Evolutionary conservation across 2,888 invertebrate species (phyloP).

Genomic region (Melieria picta): DNA sequence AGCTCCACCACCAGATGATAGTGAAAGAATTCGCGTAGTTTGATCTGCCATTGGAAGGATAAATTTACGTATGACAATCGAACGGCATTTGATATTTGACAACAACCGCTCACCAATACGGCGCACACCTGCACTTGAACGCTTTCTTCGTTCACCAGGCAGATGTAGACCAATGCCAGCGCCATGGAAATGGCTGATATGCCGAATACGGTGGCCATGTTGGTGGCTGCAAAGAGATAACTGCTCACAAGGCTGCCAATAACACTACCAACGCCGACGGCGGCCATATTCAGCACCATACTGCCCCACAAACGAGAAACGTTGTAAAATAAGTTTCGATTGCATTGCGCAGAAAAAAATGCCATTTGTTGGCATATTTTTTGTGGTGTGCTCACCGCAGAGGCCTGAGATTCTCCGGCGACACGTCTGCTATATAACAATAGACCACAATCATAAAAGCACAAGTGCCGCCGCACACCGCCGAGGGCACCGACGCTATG

Average conservation of each 20-base stretch:
- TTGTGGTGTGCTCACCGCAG: constrained; percentile 45
- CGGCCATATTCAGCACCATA: constrained; percentile 72
- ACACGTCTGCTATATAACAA: constrained; percentile 75
- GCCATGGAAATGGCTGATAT: constrained; percentile 49
- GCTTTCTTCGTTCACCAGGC: constrained; percentile 57
- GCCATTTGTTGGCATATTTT: too few relatives aligned
- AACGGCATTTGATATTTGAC: background rate
- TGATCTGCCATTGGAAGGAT: constrained; percentile 44
- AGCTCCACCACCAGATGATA: constrained; percentile 57
- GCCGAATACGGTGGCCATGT: constrained; percentile 52
- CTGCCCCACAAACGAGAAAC: constrained; percentile 59
- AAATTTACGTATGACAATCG: background rate
- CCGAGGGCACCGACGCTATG: constrained; percentile 69
- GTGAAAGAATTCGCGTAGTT: constrained; percentile 58
- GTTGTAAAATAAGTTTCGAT: background rate
- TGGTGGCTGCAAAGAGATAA: constrained; percentile 67
- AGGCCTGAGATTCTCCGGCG: constrained; percentile 67
- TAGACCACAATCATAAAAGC: constrained; percentile 71
- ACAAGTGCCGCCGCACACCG: constrained; percentile 72
- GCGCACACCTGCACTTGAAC: constrained; percentile 43
- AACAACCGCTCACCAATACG: constrained; percentile 49
- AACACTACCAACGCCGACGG: constrained; percentile 71
- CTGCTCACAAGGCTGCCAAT: constrained; percentile 72
- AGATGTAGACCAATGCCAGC: constrained; percentile 52
- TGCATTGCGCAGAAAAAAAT: background rate